phyloP scores from a whole-genome alignment of 2,888 invertebrate species.

The Xylocampa areola region DNA sequence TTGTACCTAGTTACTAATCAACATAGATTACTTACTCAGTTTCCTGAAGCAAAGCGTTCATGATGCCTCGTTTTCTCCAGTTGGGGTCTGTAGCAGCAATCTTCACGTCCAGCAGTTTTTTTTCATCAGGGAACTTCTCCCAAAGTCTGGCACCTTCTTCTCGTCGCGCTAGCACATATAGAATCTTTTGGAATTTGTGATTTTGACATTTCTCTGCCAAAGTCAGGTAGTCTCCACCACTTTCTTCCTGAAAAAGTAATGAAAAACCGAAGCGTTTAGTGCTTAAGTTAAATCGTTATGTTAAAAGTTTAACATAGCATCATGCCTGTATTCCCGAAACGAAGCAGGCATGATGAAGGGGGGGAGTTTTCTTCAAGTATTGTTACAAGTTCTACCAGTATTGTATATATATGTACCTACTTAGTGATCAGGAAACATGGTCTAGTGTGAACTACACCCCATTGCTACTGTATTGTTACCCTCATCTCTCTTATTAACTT shows the following conservation, averaged over 20 bases:
- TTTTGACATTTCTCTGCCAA: slow-evolving; percentile 87
- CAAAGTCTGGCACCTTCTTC: slow-evolving; percentile 89
- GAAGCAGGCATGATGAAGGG: too few relatives aligned
- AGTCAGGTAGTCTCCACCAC: slow-evolving; percentile 77
- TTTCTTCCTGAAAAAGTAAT: slow-evolving; percentile 62
- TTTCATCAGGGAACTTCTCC: slow-evolving; percentile 88
- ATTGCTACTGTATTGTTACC: too few relatives aligned
- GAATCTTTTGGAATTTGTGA: slow-evolving; percentile 91
- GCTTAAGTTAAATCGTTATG: too few relatives aligned
- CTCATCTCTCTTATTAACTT: too few relatives aligned
- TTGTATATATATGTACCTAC: too few relatives aligned
- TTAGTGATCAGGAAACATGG: too few relatives aligned
- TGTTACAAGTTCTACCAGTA: too few relatives aligned
- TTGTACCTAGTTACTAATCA: too few relatives aligned
- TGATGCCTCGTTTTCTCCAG: slow-evolving; percentile 92
- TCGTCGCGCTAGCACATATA: slow-evolving; percentile 89
- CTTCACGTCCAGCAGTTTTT: slow-evolving; percentile 90
- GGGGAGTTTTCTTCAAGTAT: too few relatives aligned
- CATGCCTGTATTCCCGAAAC: too few relatives aligned
- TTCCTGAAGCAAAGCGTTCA: slow-evolving; percentile 90
- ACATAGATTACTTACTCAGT: slow-evolving; percentile 92
- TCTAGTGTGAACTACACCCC: too few relatives aligned
- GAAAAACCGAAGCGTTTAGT: background rate
- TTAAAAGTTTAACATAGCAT: too few relatives aligned
- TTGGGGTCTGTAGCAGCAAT: slow-evolving; percentile 91